A percentile compares a stretch with the other conserved stretches of the same genome.
phyloP scores from a whole-genome alignment of 2,888 invertebrate genomes.

The Acleris laterana region DNA sequence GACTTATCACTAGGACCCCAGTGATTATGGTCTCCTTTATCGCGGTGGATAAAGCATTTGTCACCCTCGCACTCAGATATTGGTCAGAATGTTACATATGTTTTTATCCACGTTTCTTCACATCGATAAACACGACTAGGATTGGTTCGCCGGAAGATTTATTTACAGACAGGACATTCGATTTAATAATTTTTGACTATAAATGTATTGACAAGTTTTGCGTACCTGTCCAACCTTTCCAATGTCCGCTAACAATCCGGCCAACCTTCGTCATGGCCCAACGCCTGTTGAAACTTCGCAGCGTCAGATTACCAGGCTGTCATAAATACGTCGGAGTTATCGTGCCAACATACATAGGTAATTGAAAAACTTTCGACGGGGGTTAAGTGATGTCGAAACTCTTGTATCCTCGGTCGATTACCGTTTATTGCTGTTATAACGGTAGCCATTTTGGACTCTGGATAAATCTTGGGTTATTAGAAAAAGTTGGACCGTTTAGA shows the following conservation, averaged over 20 bases:
- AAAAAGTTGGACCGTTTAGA: conserved; percentile 26
- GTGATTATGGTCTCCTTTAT: no score
- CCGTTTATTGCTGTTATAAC: conserved; percentile 40
- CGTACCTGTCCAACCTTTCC: conserved; percentile 15
- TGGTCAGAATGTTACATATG: no score
- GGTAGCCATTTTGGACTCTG: conserved; percentile 20
- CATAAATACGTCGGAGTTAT: conserved; percentile 71
- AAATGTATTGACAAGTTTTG: background rate
- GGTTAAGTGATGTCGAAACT: conserved; percentile 59
- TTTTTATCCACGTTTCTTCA: no score
- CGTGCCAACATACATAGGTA: conserved; percentile 55
- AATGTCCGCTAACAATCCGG: background rate
- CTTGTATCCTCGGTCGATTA: conserved; percentile 42
- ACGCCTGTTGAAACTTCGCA: conserved; percentile 41
- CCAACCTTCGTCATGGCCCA: conserved; percentile 28
- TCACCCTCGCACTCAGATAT: no score
- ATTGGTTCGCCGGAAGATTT: no score
- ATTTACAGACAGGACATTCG: no score
- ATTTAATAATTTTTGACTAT: background rate
- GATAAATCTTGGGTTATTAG: conserved; percentile 34
- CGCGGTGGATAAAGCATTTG: no score
- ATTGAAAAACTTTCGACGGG: conserved; percentile 81
- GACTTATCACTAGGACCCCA: no score
- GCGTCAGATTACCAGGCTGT: conserved; percentile 47
- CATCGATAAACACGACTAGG: no score